Conservation (phyloP, 2,797 vertebrate species). For the Sebastes vulpes region DNA sequence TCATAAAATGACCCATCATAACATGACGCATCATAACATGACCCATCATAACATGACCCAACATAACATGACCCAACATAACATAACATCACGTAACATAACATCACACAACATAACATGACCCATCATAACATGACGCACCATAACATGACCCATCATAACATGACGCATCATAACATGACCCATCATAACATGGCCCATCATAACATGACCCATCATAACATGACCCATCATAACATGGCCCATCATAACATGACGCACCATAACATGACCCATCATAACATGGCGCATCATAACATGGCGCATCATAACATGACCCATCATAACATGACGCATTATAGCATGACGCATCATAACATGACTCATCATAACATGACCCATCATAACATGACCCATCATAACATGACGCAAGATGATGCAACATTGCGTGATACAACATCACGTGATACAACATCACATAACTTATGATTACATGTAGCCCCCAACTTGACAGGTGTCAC, state of each 20-base stretch:
- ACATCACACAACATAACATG: not conserved
- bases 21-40: not conserved
- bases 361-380: fast-evolving
- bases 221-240: not conserved
- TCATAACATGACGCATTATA: too few relatives aligned
- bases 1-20: too few relatives aligned
- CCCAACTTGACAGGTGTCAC: not conserved
- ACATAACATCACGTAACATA: too few relatives aligned
- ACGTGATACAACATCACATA: not conserved
- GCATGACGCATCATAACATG: fast-evolving
- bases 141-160: too few relatives aligned
- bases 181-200: not conserved
- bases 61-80: not conserved
- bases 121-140: too few relatives aligned
- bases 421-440: not conserved
- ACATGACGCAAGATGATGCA: not conserved
- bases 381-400: not conserved
- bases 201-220: too few relatives aligned
- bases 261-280: not conserved
- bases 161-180: too few relatives aligned
- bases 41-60: not conserved
- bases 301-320: fast-evolving
- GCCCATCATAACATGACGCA: fast-evolving
- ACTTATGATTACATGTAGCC: not conserved
- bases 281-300: not conserved